phyloP scores from a whole-genome alignment of 2,888 invertebrate species.

The Brachylomia viminalis region DNA sequence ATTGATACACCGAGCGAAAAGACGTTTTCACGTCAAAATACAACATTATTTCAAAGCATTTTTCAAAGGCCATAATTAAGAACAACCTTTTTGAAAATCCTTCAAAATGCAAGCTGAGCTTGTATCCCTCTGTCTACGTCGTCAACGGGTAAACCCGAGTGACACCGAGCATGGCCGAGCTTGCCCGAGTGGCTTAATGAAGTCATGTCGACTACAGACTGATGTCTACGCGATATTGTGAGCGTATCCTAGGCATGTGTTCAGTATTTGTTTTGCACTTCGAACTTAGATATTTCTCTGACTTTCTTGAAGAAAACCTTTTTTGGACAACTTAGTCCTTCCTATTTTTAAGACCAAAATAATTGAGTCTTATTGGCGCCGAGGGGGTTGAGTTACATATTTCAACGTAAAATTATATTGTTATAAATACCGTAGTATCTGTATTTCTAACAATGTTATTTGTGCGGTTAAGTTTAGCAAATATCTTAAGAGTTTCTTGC shows the following conservation, averaged over 20 bases:
- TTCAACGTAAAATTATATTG: background rate
- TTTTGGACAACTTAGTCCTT: background rate
- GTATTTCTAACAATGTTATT: background rate
- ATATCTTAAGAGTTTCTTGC: background rate
- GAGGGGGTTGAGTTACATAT: background rate
- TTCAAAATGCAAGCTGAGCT: constrained; percentile 19
- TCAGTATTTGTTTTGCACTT: background rate
- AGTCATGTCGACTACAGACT: constrained; percentile 50
- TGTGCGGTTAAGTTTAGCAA: background rate
- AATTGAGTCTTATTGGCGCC: no score
- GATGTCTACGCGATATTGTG: constrained; percentile 47
- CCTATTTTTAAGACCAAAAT: background rate
- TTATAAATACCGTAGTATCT: background rate
- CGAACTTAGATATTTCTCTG: no score
- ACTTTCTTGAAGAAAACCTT: background rate
- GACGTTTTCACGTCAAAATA: no score
- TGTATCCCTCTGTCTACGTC: constrained; percentile 24
- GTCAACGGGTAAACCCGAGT: constrained; percentile 38
- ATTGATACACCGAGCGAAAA: no score
- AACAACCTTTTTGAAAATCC: constrained; percentile 7
- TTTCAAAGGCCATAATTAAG: constrained; percentile 12
- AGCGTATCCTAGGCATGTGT: background rate
- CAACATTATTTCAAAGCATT: background rate
- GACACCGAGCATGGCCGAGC: constrained; percentile 41
- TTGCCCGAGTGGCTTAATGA: constrained; percentile 43